These are phyloP conservation scores for Muscicapa adusta DNA, from an alignment of 2,113 vertebrate genomes.

Conservation along the genomic window DNA sequence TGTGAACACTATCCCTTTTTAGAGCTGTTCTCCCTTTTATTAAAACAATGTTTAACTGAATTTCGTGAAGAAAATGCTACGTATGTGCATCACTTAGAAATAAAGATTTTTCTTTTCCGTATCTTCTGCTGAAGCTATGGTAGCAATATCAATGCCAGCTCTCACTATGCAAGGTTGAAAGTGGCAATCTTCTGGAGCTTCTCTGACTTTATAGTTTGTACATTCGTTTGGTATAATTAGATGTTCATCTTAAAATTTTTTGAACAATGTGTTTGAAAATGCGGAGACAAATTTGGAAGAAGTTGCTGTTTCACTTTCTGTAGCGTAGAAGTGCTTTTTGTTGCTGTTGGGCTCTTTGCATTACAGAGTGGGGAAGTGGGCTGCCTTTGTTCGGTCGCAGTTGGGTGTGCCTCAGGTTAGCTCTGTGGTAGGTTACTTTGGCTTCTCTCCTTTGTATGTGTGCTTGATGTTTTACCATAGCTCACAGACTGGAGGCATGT, in stretches of 20 bases:
- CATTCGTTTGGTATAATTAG: not conserved
- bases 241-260: not conserved
- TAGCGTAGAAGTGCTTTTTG: not conserved
- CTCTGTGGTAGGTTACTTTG: not conserved
- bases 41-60: conserved; percentile 27
- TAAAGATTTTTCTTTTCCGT: not conserved
- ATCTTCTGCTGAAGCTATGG: conserved; percentile 38
- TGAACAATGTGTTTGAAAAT: not conserved
- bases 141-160: conserved; percentile 52
- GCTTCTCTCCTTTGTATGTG: conserved; percentile 13
- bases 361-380: not conserved
- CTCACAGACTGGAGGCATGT: conserved; percentile 51
- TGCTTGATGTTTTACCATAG: conserved; percentile 60
- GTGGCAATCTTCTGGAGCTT: conserved; percentile 35
- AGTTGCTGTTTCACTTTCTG: not conserved
- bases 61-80: conserved; percentile 27
- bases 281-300: not conserved
- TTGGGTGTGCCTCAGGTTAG: not conserved
- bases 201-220: conserved; percentile 2
- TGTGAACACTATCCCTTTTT: conserved; percentile 44
- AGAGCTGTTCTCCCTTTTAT: conserved; percentile 36
- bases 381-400: not conserved
- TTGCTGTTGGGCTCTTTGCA: not conserved
- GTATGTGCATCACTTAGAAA: not conserved
- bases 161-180: conserved; percentile 62